Percentiles rank a stretch among this genome's conserved stretches.
Evolutionary conservation across 2,113 vertebrate genomes (phyloP).

Genomic region (Indicator indicator): DNA sequence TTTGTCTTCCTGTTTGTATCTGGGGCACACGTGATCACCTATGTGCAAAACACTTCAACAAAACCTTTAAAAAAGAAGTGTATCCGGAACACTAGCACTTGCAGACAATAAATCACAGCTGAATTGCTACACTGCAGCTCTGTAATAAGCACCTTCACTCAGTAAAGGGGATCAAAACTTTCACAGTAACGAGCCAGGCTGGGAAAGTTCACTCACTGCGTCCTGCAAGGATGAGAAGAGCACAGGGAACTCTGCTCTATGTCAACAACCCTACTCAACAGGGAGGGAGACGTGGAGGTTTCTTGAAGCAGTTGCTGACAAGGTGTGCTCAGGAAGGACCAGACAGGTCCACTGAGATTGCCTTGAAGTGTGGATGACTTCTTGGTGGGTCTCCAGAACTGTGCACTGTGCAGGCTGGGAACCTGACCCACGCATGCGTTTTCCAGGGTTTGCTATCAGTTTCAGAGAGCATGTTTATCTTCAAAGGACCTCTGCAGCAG

Average conservation of each 20-base stretch:
- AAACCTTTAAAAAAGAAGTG: background rate
- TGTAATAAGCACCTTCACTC: background rate
- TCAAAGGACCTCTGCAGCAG: background rate
- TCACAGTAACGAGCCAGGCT: background rate
- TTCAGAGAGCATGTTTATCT: background rate
- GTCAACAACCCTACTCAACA: background rate
- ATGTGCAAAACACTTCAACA: background rate
- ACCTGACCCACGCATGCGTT: accelerated
- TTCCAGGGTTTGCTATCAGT: accelerated
- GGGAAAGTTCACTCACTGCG: background rate
- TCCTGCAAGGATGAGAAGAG: background rate
- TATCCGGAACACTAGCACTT: background rate
- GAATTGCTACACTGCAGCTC: background rate
- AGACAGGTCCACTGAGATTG: background rate
- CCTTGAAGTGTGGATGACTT: background rate
- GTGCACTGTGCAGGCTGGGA: accelerated
- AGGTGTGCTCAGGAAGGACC: background rate
- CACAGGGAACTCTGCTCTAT: background rate
- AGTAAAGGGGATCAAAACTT: background rate
- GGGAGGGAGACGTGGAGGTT: background rate
- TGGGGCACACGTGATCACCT: background rate
- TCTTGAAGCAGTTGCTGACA: background rate
- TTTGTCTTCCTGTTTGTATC: constrained; percentile 5
- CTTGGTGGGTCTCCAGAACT: background rate
- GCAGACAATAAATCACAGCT: background rate